These are phyloP conservation scores for Hucho hucho DNA, from an alignment of 2,113 vertebrate genomes.

Conservation along the genomic window DNA sequence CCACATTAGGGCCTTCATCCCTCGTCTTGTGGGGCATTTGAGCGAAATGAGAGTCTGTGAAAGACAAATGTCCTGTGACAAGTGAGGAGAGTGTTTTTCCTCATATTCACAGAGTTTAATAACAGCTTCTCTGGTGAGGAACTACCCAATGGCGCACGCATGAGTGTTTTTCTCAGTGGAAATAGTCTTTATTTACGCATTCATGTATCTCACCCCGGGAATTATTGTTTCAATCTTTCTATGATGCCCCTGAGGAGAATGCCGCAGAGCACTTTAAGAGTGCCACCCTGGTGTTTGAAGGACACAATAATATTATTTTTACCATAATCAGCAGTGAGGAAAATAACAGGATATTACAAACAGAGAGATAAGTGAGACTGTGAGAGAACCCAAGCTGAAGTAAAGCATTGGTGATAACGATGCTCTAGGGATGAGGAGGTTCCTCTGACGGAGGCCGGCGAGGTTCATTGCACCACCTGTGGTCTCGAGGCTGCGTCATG, in stretches of 20 bases:
- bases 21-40: constrained; percentile 7
- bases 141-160: constrained; percentile 6
- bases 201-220: constrained; percentile 3
- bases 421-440: constrained; percentile 38
- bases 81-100: background rate
- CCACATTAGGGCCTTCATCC: background rate
- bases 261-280: background rate
- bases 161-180: background rate
- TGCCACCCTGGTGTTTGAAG: background rate
- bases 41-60: constrained; percentile 4
- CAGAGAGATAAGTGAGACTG: constrained; percentile 17
- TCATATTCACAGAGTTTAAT: constrained; percentile 29
- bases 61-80: constrained; percentile 1
- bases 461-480: constrained; percentile 44
- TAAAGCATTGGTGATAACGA: constrained; percentile 37
- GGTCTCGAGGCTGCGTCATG: constrained; percentile 28
- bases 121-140: constrained; percentile 9
- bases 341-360: constrained; percentile 42
- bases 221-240: constrained; percentile 1
- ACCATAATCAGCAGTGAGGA: constrained; percentile 10
- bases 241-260: background rate
- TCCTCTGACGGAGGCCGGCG: constrained; percentile 22
- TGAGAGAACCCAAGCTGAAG: constrained; percentile 38
- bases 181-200: background rate
- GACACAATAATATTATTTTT: constrained; percentile 3